A percentile compares a stretch with the other conserved stretches of the same genome.
Evolutionary conservation across 2,888 invertebrate species (phyloP).

Genomic region (Callyntrura sp.): DNA sequence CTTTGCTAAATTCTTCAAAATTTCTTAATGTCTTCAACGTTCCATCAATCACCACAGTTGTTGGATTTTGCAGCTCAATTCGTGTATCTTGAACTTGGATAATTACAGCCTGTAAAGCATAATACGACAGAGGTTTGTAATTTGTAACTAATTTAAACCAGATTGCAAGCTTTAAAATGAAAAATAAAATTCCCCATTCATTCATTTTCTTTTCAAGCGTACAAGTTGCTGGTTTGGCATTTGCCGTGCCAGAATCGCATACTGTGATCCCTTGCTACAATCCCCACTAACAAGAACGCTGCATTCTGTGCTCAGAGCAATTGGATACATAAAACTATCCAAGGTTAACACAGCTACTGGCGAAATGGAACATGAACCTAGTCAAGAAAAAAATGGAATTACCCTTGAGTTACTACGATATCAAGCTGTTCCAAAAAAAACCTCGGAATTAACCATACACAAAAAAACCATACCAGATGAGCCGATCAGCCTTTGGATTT

Average conservation of each 20-base stretch:
- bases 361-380: constrained; percentile 81
- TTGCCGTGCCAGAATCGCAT: constrained; percentile 78
- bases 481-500: constrained; percentile 73
- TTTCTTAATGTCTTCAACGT: constrained; percentile 65
- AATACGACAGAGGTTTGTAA: too few relatives aligned
- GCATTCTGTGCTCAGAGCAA: constrained; percentile 77
- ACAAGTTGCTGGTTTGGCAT: constrained; percentile 74
- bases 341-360: constrained; percentile 78
- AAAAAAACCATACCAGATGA: constrained; percentile 71
- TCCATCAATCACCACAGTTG: constrained; percentile 69
- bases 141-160: too few relatives aligned
- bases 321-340: constrained; percentile 77
- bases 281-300: constrained; percentile 81
- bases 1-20: constrained; percentile 70
- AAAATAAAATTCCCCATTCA: neutral
- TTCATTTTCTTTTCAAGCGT: constrained; percentile 17
- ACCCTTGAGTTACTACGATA: too few relatives aligned
- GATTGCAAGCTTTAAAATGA: neutral
- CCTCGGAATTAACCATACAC: neutral
- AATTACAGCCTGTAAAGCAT: constrained; percentile 67
- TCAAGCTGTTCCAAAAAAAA: neutral
- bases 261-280: constrained; percentile 81
- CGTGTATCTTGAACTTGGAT: constrained; percentile 76
- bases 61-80: constrained; percentile 70
- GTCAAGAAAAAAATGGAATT: neutral